These are phyloP conservation scores for Sebastes oblongus DNA, from an alignment of 2,797 vertebrate genomes.

Conservation along the genomic window DNA sequence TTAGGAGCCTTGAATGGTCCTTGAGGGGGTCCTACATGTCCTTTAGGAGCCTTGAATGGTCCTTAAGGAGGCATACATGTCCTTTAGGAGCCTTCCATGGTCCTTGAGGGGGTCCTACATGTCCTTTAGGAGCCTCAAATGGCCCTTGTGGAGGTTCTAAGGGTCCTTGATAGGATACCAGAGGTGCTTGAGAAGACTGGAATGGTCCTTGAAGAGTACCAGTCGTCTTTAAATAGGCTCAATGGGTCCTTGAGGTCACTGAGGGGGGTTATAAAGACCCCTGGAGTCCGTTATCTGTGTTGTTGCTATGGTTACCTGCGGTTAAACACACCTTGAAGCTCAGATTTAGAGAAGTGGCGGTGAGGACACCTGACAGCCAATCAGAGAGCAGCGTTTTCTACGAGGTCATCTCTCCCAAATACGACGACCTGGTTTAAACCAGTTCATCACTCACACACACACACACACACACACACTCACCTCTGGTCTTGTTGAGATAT, in stretches of 20 bases:
- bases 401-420: background rate
- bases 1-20: too few species aligned
- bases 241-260: background rate
- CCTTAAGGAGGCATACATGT: rapidly evolving
- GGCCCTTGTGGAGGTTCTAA: background rate
- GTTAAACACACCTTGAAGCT: background rate
- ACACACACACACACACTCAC: conserved; percentile 61
- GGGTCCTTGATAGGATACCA: background rate
- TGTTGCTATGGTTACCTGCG: conserved; percentile 35
- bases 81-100: too few species aligned
- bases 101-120: too few species aligned
- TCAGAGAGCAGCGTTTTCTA: conserved; percentile 9
- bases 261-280: background rate
- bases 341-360: background rate
- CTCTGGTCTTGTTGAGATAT: conserved; percentile 62
- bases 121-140: too few species aligned
- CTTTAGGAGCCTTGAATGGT: too few species aligned
- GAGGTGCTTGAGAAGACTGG: background rate
- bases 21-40: too few species aligned
- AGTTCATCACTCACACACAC: background rate
- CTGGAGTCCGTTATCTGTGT: background rate
- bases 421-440: background rate
- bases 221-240: background rate
- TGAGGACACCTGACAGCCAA: conserved; percentile 17
- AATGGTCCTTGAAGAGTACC: background rate